Base-by-base conservation (phyloP, 2,797 vertebrate species). In the Poecilia wingei region DNA sequence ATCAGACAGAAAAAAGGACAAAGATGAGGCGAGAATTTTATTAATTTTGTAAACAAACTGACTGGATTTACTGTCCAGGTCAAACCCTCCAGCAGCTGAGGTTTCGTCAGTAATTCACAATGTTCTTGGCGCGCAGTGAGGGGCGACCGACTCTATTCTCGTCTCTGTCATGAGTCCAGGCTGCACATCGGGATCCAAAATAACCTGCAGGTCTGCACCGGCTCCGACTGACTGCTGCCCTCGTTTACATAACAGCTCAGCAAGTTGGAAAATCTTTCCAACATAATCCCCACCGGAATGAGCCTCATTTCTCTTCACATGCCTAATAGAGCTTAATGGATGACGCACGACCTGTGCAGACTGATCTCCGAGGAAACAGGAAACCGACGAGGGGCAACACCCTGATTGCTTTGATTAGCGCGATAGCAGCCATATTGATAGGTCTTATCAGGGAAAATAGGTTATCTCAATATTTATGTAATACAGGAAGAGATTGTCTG, bases 161-260 rank as follows among this genome's bases (percentile, higher is more conserved):
- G 22, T 47, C 64, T 51, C 75, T 36, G 80, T 61, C 45, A 2
- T 22, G 71, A 73, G 73, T 41, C 6, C 3, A 74, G 72, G 25
- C 77, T 59, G 74, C 36, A 79, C 36, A 41, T 13, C 9, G 2
- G 64, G 12, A 3, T 2, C 7, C 33, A 84, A 72, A 89, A 80
- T 79, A 64, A 49, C 71, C 73, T 76, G 16, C 81, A 31, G 76
- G 66, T 0, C 33, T 25, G 45, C 70, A 41, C 78, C 74, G 80
- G 59, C 59, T 82, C 55, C 0, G 12, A 57, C 18, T 47, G 61
- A 59, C 76, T 2, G 59, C 75, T 64, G 75, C 51, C 53, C 18
- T 53, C 47, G n/a, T 83, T 93, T 91, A 89, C 84, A 75, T 87
- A 93, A 93, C 74, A 64, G 41, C n/a, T 0, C 71, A 73, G 85